Evolutionary conservation across 2,888 invertebrate species (phyloP), one percentile per base, ranked within the genome.

Genomic region (Drosophila subquinaria): DNA sequence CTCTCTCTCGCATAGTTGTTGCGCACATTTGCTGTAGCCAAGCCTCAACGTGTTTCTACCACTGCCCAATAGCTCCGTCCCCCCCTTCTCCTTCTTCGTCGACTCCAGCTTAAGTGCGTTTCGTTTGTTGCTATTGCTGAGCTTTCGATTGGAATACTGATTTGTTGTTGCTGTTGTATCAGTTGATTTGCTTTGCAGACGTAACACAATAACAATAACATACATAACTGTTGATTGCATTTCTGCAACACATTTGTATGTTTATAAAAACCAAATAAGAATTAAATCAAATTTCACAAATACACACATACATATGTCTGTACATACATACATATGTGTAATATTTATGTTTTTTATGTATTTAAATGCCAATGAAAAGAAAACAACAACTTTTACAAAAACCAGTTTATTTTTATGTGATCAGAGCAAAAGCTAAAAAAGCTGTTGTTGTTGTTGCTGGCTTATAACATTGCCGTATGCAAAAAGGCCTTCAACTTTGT

Each of bases 401-500:
- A 81, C 82, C 77, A 68, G 51, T 64, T 56, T 61, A 57, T 17
- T 47, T 42, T 57, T 23, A 40, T 60, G 38, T 50, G 60, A 35
- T 23, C 61, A 51, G 51, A 42, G 42, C 33, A 15, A 27, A 62
- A 74, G 42, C 51, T 27, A 45, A 55, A 59, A 73, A 73, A 50
- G 17, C 42, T 71, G 47, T 51, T 43, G 23, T 35, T 73, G 56
- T 42, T 65, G 43, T 27, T 64, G 67, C 30, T 63, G 61, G 62
- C 51, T 71, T 64, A 43, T 69, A 76, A 69, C 69, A 69, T 83
- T 81, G 70, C 53, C 57, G 62, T 66, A 82, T 88, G 82, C 88
- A 88, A 89, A 88, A 76, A 82, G 81, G 73, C 89, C 89, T 82
- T 82, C 89, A 82, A 82, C 89, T 86, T 76, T 74, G 79, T 64